These are phyloP conservation scores for Sebastes nivosus DNA, from an alignment of 2,797 vertebrate species.

Conservation along the genomic window DNA sequence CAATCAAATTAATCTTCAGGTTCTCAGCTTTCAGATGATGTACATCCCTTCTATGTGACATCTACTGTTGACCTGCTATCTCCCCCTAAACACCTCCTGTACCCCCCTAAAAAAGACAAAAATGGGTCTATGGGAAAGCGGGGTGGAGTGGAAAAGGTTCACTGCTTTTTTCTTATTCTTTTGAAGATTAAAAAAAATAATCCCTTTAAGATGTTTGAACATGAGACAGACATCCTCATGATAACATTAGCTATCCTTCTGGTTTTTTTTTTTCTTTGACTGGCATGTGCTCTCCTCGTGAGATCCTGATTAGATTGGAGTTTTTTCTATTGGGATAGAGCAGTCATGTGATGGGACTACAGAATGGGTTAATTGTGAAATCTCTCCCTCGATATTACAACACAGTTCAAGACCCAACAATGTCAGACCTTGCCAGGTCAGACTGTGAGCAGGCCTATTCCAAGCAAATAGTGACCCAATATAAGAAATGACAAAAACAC, in stretches of 20 bases:
- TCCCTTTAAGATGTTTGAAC: neutral
- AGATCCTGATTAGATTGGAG: constrained; percentile 47
- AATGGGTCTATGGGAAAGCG: no score
- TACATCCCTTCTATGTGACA: no score
- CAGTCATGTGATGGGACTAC: constrained; percentile 27
- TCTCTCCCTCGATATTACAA: neutral
- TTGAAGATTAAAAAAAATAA: neutral
- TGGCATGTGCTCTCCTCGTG: constrained; percentile 38
- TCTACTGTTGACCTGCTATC: no score
- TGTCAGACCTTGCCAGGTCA: neutral
- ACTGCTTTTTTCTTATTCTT: neutral
- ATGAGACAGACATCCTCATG: neutral
- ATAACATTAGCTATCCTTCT: neutral
- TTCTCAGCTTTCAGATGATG: no score
- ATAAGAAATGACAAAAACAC: neutral
- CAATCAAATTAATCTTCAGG: no score
- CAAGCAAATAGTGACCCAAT: neutral
- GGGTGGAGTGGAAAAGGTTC: no score
- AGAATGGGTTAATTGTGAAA: neutral
- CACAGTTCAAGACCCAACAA: neutral
- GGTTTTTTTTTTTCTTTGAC: neutral
- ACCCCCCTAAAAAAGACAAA: no score
- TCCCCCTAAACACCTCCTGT: no score
- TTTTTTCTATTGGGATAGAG: neutral
- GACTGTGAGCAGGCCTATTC: neutral